A percentile compares a stretch with the other conserved stretches of the same genome.
Conservation (phyloP, 2,888 invertebrate species). For the Willowsia nigromaculata region DNA sequence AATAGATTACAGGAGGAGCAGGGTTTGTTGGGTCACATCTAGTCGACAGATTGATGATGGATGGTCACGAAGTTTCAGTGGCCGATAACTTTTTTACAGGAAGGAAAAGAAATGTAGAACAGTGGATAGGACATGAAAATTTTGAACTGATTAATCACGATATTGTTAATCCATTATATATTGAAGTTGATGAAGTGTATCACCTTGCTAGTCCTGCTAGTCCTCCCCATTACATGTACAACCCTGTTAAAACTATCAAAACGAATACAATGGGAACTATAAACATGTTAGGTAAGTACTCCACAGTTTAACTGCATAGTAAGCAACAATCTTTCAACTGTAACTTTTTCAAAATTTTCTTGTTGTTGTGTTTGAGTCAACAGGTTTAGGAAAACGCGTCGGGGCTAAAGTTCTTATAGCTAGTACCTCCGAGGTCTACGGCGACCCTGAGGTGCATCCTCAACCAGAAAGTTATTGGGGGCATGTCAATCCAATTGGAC, state of each 20-base stretch:
- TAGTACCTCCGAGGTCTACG: constrained; percentile 99
- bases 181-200: constrained; percentile 99
- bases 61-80: constrained; percentile 97
- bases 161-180: constrained; percentile 97
- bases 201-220: constrained; percentile 99
- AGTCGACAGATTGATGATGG: constrained; percentile 96
- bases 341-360: background rate
- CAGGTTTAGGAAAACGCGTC: constrained; percentile 94
- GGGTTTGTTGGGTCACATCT: constrained; percentile 99
- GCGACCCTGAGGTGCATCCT: constrained; percentile 98
- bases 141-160: constrained; percentile 99
- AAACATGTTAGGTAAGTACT: constrained; percentile 90
- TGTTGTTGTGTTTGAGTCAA: background rate
- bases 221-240: constrained; percentile 99
- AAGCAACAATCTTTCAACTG: too few species aligned
- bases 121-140: constrained; percentile 99
- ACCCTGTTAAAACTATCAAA: constrained; percentile 99
- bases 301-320: too few species aligned
- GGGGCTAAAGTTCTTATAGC: constrained; percentile 96
- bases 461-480: constrained; percentile 99
- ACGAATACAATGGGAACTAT: constrained; percentile 98
- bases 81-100: constrained; percentile 99
- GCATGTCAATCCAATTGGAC: constrained; percentile 93
- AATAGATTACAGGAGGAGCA: constrained; percentile 95
- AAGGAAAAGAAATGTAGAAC: constrained; percentile 96